Conservation (phyloP, 2,888 invertebrate genomes). For the Bedellia somnulentella region DNA sequence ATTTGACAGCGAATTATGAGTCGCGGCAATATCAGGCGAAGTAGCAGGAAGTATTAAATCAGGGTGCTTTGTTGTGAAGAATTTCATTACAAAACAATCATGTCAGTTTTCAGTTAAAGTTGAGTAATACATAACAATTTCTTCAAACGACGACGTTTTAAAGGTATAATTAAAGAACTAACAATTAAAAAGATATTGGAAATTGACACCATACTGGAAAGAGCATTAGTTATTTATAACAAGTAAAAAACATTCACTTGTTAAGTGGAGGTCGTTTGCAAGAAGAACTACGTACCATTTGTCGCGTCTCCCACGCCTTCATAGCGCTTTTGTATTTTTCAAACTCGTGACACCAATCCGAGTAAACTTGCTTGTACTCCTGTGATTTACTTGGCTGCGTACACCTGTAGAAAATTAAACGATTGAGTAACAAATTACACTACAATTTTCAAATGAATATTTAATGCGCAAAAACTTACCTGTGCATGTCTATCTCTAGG, state of each 20-base stretch:
- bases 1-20: too few relatives aligned
- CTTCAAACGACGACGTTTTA: not conserved
- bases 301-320: conserved; percentile 65
- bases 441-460: not conserved
- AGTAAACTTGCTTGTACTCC: conserved; percentile 65
- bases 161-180: not conserved
- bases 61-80: not conserved
- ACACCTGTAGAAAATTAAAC: conserved; percentile 44
- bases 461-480: conserved; percentile 18
- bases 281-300: conserved; percentile 47
- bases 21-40: too few relatives aligned
- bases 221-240: too few relatives aligned
- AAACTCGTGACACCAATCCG: conserved; percentile 74
- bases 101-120: too few relatives aligned
- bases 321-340: conserved; percentile 70
- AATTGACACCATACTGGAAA: too few relatives aligned
- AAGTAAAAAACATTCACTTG: too few relatives aligned
- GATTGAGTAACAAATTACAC: not conserved
- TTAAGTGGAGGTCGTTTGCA: too few relatives aligned
- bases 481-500: conserved; percentile 62
- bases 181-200: too few relatives aligned
- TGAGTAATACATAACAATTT: too few relatives aligned
- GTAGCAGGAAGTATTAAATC: too few relatives aligned
- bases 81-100: too few relatives aligned
- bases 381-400: conserved; percentile 60